A percentile compares a stretch with the other conserved stretches of the same genome.
Conservation (phyloP, 2,888 invertebrate species). For the Sthenelais limicola region DNA sequence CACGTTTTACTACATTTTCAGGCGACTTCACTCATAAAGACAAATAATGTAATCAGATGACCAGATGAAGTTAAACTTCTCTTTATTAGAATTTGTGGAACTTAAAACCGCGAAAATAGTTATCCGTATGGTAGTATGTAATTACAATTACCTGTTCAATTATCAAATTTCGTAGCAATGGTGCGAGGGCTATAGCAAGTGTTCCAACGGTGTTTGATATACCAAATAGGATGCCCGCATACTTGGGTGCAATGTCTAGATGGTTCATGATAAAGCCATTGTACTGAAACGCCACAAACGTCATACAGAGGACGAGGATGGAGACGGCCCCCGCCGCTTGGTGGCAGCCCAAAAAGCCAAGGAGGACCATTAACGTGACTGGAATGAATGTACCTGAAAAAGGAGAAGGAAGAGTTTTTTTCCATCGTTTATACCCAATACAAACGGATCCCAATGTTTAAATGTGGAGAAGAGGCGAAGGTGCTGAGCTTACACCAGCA, state of each 20-base stretch:
- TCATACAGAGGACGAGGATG: conserved; percentile 63
- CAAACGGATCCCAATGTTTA: no score
- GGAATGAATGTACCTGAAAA: conserved; percentile 64
- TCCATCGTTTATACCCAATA: no score
- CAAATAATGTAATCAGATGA: no score
- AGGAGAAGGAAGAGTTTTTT: background rate
- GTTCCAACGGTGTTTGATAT: conserved; percentile 68
- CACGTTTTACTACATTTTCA: no score
- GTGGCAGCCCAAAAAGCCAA: conserved; percentile 68
- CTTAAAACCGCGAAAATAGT: no score
- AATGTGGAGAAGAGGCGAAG: no score
- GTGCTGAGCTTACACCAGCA: no score
- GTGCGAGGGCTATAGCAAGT: conserved; percentile 66
- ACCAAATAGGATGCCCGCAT: conserved; percentile 70
- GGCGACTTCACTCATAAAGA: no score
- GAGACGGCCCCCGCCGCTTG: conserved; percentile 61
- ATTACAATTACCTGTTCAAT: conserved; percentile 56
- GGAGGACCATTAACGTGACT: conserved; percentile 62
- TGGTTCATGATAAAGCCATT: conserved; percentile 71
- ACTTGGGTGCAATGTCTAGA: conserved; percentile 70
- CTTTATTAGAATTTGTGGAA: no score
- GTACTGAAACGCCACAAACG: conserved; percentile 64
- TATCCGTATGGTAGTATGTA: no score
- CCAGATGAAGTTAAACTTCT: no score
- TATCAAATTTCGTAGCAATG: conserved; percentile 63